A percentile compares a stretch with the other conserved stretches of the same genome.
These are phyloP conservation scores for Oreohelix idahoensis DNA, from an alignment of 1,140 invertebrate genomes.

Conservation along the genomic window DNA sequence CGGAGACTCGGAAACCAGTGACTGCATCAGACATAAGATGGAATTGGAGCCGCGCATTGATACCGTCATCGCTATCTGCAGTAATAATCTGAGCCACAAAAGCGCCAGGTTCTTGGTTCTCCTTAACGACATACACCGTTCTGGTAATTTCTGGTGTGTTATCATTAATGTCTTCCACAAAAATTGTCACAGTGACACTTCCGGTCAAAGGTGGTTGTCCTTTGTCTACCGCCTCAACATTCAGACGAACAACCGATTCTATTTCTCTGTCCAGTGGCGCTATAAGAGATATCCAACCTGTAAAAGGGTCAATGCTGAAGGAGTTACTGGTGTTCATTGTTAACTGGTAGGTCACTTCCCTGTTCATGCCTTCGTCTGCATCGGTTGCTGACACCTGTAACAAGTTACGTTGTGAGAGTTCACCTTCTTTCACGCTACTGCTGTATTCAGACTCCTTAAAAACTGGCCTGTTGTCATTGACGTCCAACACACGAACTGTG, in stretches of 20 bases:
- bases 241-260: conserved; percentile 44
- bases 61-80: conserved; percentile 48
- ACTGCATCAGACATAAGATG: conserved; percentile 79
- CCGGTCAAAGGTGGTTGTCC: conserved; percentile 48
- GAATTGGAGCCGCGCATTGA: conserved; percentile 38
- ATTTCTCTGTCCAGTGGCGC: conserved; percentile 49
- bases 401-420: conserved; percentile 26
- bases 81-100: conserved; percentile 43
- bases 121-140: conserved; percentile 45
- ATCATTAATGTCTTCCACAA: conserved; percentile 75
- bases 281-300: conserved; percentile 46
- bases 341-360: conserved; percentile 47
- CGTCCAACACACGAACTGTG: conserved; percentile 55
- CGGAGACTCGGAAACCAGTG: conserved; percentile 38
- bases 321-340: conserved; percentile 32
- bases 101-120: conserved; percentile 43
- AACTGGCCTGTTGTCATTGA: conserved; percentile 56
- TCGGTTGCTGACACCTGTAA: conserved; percentile 49
- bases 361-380: conserved; percentile 47
- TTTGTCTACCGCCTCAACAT: conserved; percentile 75
- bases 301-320: conserved; percentile 50
- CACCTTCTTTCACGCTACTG: conserved; percentile 47
- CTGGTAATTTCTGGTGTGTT: conserved; percentile 54
- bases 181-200: conserved; percentile 85
- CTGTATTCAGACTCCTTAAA: conserved; percentile 50